Percentiles rank a stretch among this genome's conserved stretches.
Evolutionary conservation across 2,113 vertebrate species (phyloP).

Genomic region (Clupea harengus): DNA sequence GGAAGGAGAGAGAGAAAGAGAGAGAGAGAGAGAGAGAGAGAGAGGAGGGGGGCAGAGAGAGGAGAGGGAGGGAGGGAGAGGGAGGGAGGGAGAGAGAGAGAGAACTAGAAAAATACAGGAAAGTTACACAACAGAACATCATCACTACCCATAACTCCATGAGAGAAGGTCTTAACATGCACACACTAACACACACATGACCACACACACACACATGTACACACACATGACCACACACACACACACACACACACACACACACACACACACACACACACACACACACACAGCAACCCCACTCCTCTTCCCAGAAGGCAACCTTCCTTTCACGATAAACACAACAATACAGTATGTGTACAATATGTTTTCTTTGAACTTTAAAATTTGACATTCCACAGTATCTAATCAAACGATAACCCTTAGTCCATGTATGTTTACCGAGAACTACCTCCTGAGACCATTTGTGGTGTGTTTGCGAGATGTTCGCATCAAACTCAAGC

Average conservation of each 20-base stretch:
- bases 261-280: neutral
- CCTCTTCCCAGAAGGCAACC: too few relatives aligned
- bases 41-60: neutral
- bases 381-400: too few relatives aligned
- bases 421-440: too few relatives aligned
- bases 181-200: neutral
- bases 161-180: too few relatives aligned
- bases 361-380: too few relatives aligned
- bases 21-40: slow-evolving; percentile 24
- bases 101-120: neutral
- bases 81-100: neutral
- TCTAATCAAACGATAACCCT: too few relatives aligned
- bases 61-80: neutral
- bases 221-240: neutral
- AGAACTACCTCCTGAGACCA: too few relatives aligned
- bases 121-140: neutral
- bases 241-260: neutral
- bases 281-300: neutral
- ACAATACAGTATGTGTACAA: too few relatives aligned
- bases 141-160: too few relatives aligned
- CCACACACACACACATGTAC: neutral
- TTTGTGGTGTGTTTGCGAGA: too few relatives aligned
- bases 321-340: too few relatives aligned
- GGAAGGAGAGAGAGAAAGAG: slow-evolving; percentile 39
- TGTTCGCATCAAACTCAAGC: too few relatives aligned